A percentile compares a stretch with the other conserved stretches of the same genome.
These are phyloP conservation scores for Lepidocolaptes lacrymiger DNA, from an alignment of 2,797 vertebrate genomes.

Conservation along the genomic window DNA sequence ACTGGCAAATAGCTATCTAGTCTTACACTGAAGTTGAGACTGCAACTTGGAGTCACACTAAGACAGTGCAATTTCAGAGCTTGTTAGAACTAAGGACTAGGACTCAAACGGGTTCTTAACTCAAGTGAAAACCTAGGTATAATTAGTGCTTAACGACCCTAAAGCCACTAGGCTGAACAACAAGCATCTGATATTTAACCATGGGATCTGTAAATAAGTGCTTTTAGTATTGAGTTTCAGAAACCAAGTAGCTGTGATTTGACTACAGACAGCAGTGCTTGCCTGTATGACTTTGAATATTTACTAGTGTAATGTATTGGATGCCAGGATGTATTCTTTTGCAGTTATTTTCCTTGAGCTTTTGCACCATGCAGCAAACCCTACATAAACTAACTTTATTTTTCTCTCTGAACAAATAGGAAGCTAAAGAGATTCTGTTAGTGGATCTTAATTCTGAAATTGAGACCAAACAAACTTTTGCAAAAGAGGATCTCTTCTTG, in stretches of 20 bases:
- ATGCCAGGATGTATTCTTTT: not conserved
- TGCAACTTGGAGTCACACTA: not conserved
- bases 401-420: conserved; percentile 86
- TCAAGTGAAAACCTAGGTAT: not conserved
- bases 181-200: not conserved
- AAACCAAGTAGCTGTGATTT: not conserved
- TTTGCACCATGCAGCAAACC: not conserved
- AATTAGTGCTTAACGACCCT: not conserved
- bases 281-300: not conserved
- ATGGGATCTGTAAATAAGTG: not conserved
- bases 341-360: not conserved
- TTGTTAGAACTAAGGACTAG: not conserved
- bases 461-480: conserved; percentile 92
- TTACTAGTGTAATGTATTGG: not conserved
- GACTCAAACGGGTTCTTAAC: not conserved
- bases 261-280: not conserved
- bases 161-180: not conserved
- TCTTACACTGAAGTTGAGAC: not conserved
- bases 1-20: not conserved
- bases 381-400: conserved; percentile 20
- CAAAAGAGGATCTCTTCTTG: conserved; percentile 87
- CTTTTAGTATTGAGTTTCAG: not conserved
- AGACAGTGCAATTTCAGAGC: not conserved
- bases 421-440: conserved; percentile 93
- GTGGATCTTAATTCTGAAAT: conserved; percentile 96